Conservation (phyloP, 2,888 invertebrate species). For the Carterocephalus palaemon region DNA sequence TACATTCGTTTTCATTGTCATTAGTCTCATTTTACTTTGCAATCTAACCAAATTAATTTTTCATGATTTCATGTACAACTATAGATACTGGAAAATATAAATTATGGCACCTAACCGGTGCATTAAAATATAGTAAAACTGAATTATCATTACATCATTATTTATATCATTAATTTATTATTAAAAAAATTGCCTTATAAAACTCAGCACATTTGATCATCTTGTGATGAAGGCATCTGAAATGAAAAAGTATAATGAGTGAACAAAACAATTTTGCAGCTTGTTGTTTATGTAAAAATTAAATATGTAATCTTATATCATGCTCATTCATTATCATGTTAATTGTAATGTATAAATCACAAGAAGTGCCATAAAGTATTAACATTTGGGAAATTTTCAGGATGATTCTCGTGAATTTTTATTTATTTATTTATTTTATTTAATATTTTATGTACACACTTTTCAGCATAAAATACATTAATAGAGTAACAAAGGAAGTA, state of each 20-base stretch:
- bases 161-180: too few species aligned
- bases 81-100: constrained; percentile 12
- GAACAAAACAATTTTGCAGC: constrained; percentile 4
- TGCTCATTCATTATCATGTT: too few species aligned
- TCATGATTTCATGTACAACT: constrained; percentile 14
- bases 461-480: too few species aligned
- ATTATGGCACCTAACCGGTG: constrained; percentile 9
- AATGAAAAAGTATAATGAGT: constrained; percentile 38
- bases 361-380: too few species aligned
- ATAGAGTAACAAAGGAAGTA: too few species aligned
- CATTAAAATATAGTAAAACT: constrained; percentile 4
- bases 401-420: too few species aligned
- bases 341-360: too few species aligned
- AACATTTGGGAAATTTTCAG: too few species aligned
- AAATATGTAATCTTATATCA: too few species aligned
- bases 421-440: too few species aligned
- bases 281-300: too few species aligned
- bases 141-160: constrained; percentile 7
- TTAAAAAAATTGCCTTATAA: constrained; percentile 9
- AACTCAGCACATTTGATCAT: constrained; percentile 73
- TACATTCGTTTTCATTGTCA: constrained; percentile 45
- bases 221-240: constrained; percentile 70
- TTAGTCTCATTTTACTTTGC: constrained; percentile 31
- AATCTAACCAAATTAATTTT: constrained; percentile 26
- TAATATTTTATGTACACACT: too few species aligned